Evolutionary conservation across 1,140 invertebrate species (phyloP), one percentile per base, ranked within the genome.

Genomic region (Eumeta japonica): DNA sequence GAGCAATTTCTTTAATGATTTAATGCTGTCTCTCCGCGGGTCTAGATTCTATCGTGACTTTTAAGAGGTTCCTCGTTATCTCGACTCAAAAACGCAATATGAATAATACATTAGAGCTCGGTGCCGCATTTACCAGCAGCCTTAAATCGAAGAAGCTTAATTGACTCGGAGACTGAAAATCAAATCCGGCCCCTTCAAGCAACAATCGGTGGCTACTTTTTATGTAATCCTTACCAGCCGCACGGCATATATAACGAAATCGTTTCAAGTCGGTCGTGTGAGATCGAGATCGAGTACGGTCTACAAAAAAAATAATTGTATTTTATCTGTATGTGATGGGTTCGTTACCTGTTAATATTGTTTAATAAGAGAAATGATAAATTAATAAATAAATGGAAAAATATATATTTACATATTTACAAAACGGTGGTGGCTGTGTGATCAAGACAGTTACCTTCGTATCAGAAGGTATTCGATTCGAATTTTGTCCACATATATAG

Each of bases 121-220:
- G 48, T 52, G 46, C 46, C 46, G 55, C 57, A 58, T 52, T 51
- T 55, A 48, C 38, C 5, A 24, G 57, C 58, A 59, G 55, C 60
- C 61, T 64, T 66, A 66, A 72, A 72, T 67, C 62, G 67, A 64
- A 61, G 45, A 62, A 60, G 58, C 60, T 71, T 74, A 74, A 74
- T 74, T 74, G 66, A 64, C 62, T 74, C 58, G 59, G 62, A 67
- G 62, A 55, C 64, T 70, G 52, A 66, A 74, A 74, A 71, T 74
- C 64, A 67, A 62, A 58, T 32, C 24, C 19, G 41, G 44, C 43
- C 45, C 43, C 37, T 34, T 45, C 38, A 36, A 45, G 40, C 40
- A 46, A 50, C 38, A 12, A 42, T 41, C 10, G 37, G 16, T 46
- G 48, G 49, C 47, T 45, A 50, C 41, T 64, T 66, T 71, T 71